phyloP scores from a whole-genome alignment of 2,113 vertebrate genomes.

The Pygoscelis adeliae region DNA sequence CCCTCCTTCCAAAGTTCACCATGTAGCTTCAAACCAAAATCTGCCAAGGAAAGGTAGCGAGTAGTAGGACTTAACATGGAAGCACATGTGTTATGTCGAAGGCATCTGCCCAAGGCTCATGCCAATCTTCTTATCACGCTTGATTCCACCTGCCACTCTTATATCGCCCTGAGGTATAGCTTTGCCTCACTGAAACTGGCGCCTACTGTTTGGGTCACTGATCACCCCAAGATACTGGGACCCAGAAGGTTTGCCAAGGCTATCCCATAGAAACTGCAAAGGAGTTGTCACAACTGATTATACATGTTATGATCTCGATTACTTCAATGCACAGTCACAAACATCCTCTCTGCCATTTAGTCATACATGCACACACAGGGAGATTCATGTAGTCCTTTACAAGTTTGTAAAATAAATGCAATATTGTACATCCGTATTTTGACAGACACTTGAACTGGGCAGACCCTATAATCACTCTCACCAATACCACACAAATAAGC shows the following conservation, averaged over 20 bases:
- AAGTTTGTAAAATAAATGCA: background rate
- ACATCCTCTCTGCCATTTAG: background rate
- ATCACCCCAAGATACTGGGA: rapidly evolving
- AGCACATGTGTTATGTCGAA: background rate
- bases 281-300: background rate
- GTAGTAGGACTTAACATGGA: background rate
- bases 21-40: background rate
- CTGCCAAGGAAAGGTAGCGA: background rate
- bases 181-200: background rate
- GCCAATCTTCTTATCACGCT: background rate
- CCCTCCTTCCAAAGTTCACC: background rate
- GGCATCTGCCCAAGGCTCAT: background rate
- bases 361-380: no score
- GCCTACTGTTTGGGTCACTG: background rate
- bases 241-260: background rate
- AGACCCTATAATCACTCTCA: background rate
- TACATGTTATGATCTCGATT: background rate
- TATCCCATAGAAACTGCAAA: background rate
- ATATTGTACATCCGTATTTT: background rate
- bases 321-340: background rate
- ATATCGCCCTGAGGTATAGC: background rate
- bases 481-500: background rate
- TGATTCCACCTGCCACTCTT: background rate
- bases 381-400: background rate
- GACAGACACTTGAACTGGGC: background rate